Evolutionary conservation across 2,888 invertebrate genomes (phyloP).

Genomic region (Spilosoma lubricipeda): DNA sequence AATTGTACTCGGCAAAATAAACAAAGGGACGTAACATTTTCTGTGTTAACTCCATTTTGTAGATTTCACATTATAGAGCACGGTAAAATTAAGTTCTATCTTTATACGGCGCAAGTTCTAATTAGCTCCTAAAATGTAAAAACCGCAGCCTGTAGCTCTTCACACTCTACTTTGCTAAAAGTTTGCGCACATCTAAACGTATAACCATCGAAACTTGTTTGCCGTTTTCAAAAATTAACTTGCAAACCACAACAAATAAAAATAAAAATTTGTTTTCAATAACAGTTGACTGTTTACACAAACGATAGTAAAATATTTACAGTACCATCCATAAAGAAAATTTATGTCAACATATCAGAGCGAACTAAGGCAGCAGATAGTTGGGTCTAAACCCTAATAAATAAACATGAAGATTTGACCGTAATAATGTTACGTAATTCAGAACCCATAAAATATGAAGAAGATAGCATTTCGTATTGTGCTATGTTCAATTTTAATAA

Average conservation of each 20-base stretch:
- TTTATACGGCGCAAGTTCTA: neutral
- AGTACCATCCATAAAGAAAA: slow-evolving; percentile 51
- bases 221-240: slow-evolving; percentile 11
- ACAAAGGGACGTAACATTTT: neutral
- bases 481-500: slow-evolving; percentile 12
- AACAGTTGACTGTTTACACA: slow-evolving; percentile 33
- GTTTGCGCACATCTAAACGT: neutral
- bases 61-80: neutral
- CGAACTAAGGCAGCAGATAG: slow-evolving; percentile 41
- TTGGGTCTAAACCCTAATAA: slow-evolving; percentile 67
- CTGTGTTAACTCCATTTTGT: neutral
- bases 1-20: neutral
- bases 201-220: slow-evolving; percentile 8
- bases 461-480: slow-evolving; percentile 19
- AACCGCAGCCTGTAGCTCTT: neutral
- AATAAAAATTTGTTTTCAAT: slow-evolving; percentile 50
- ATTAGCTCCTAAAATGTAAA: neutral
- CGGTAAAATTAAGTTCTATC: neutral
- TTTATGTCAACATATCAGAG: slow-evolving; percentile 51
- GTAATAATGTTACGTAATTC: slow-evolving; percentile 55
- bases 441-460: slow-evolving; percentile 64
- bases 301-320: slow-evolving; percentile 31
- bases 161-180: neutral
- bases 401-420: slow-evolving; percentile 72
- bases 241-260: slow-evolving; percentile 30